These are phyloP conservation scores for Agrochola lota DNA, from an alignment of 2,888 invertebrate species.

Conservation along the genomic window DNA sequence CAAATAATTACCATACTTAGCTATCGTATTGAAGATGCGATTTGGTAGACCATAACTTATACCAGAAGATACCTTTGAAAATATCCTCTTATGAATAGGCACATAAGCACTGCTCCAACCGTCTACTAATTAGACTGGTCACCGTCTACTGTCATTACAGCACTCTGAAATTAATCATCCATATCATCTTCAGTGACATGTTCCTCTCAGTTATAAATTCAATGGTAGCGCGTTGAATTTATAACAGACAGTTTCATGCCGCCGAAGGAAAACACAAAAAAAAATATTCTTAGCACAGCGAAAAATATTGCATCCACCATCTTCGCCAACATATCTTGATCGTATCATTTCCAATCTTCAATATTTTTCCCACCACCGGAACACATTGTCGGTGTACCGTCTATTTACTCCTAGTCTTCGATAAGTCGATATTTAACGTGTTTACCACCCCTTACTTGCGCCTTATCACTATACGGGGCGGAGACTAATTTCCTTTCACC, in stretches of 20 bases:
- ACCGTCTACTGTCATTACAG: neutral
- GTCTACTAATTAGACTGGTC: neutral
- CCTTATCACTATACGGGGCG: constrained; percentile 50
- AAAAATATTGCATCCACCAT: neutral
- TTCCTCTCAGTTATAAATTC: neutral
- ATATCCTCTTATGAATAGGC: neutral
- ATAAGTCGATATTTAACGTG: constrained; percentile 52
- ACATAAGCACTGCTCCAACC: neutral
- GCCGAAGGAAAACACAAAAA: neutral
- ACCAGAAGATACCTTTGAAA: neutral
- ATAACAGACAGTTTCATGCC: too few species aligned
- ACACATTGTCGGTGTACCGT: constrained; percentile 29
- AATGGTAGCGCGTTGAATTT: too few species aligned
- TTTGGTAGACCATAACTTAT: neutral
- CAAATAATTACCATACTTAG: neutral
- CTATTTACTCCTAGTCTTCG: constrained; percentile 51
- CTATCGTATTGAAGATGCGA: too few species aligned
- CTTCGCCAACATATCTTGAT: constrained; percentile 2
- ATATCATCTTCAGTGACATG: neutral
- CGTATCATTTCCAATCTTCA: constrained; percentile 30
- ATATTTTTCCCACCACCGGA: constrained; percentile 37
- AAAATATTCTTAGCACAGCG: too few species aligned
- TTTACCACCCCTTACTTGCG: constrained; percentile 36
- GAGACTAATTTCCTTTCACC: constrained; percentile 61
- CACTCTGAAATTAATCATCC: neutral